Percentiles rank a stretch among this genome's conserved stretches.
Conservation (phyloP, 2,113 vertebrate species). For the Mungos mungo region DNA sequence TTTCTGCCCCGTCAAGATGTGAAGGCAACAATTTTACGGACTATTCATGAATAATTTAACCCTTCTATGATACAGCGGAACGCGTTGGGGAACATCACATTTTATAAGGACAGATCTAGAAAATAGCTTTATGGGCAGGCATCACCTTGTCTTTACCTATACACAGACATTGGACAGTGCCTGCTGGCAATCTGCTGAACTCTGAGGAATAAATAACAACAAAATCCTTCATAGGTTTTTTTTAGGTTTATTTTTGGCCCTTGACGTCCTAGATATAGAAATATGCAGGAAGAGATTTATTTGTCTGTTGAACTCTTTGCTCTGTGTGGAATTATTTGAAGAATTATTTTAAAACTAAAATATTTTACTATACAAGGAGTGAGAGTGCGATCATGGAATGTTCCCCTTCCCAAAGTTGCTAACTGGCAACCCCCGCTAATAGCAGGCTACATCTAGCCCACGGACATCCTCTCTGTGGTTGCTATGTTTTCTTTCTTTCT, state of each 20-base stretch:
- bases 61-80: background rate
- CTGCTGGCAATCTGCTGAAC: background rate
- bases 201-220: constrained; percentile 11
- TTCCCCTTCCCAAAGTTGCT: background rate
- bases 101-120: background rate
- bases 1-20: background rate
- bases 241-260: background rate
- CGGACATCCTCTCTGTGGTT: background rate
- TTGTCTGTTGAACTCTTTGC: constrained; percentile 42
- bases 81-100: background rate
- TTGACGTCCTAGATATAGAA: constrained; percentile 42
- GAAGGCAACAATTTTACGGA: background rate
- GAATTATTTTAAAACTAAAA: constrained; percentile 44
- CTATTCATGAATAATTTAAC: background rate
- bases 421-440: background rate
- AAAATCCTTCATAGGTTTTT: background rate
- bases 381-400: background rate
- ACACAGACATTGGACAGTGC: background rate
- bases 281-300: constrained; percentile 19
- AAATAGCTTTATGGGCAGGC: background rate
- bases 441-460: background rate
- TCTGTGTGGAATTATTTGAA: constrained; percentile 41
- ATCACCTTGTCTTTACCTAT: background rate
- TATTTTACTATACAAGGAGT: constrained; percentile 33
- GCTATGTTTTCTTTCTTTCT: background rate